Conservation (phyloP, 1,140 invertebrate genomes). For the Cydia strobilella region DNA sequence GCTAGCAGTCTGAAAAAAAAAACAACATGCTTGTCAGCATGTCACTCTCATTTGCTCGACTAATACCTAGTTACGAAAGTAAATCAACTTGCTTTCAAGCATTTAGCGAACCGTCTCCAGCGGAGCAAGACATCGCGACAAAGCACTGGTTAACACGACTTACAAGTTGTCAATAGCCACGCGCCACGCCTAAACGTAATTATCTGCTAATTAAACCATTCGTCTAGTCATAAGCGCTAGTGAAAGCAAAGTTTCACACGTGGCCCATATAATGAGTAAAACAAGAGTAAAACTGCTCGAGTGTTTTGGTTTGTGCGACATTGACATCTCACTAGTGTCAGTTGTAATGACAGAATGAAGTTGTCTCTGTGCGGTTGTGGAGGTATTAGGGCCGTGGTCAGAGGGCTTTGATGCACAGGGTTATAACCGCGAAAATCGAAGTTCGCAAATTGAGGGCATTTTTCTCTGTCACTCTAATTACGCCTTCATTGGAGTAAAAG, state of each 20-base stretch:
- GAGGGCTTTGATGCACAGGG: neutral
- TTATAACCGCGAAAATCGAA: too few species aligned
- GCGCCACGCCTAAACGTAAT: constrained; percentile 49
- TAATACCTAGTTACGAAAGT: constrained; percentile 21
- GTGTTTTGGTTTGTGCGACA: constrained; percentile 36
- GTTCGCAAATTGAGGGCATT: too few species aligned
- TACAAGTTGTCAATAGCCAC: constrained; percentile 39
- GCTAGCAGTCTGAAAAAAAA: neutral
- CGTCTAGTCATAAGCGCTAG: constrained; percentile 59
- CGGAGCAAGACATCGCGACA: constrained; percentile 28
- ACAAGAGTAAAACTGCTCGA: constrained; percentile 43
- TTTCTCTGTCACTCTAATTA: too few species aligned
- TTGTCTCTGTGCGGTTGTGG: constrained; percentile 35
- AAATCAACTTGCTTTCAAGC: constrained; percentile 20
- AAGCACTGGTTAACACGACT: constrained; percentile 33
- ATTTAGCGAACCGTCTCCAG: constrained; percentile 14
- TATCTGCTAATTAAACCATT: constrained; percentile 61
- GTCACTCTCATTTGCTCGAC: neutral
- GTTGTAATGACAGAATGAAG: constrained; percentile 29
- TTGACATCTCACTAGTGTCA: constrained; percentile 36
- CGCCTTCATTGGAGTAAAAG: too few species aligned
- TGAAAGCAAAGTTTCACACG: constrained; percentile 68
- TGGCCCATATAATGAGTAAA: constrained; percentile 50
- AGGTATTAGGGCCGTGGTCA: constrained; percentile 36
- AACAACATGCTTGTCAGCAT: neutral